Base-by-base conservation (phyloP, 2,797 vertebrate genomes). In the Notolabrus celidotus region DNA sequence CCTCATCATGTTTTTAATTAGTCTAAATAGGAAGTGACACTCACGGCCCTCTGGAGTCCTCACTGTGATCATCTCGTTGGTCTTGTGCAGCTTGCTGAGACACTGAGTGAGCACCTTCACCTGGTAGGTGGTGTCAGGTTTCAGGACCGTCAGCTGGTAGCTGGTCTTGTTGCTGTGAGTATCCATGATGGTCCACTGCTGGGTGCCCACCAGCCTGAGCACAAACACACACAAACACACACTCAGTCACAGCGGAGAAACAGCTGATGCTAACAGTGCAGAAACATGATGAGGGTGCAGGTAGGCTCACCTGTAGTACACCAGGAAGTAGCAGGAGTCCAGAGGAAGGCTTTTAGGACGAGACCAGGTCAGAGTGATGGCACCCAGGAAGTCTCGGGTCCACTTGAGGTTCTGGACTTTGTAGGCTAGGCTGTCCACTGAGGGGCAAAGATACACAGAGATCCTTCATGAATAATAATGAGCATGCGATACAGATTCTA, bases 331-430 rank as follows among this genome's bases (percentile, higher is more conserved):
- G 36, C 97, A 99, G 43, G 95, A 95, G 56, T 94, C 85, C 0
- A 86, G 79, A 0, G 96, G 95, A 86, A 99, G 96, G 77, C 94
- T 97, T 85, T 99, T 99, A 2, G 98, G 97, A 3, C 94, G 92
- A 7, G 91, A 93, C 98, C 98, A 99, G 0, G 95, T 98, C 88
- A 99, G 88, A 1, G 95, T 97, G 63, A 99, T 77, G 11, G 94
- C 92, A 0, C 97, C 98, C 0, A 90, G 92, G 85, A 97, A 96
- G 84, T 98, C 96, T 0, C 96, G 93, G 0, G 93, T 95, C 97
- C 97, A 98, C 79, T 97, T 97, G 27, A 99, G 95, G 87, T 98
- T 97, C 93, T 97, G 98, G 22, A 99, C 93, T 86, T 99, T 99
- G 80, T 96, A 98, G 10, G 95, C 95, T 0, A 95, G 89, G 0